Evolutionary conservation across 2,888 invertebrate species (phyloP).

Genomic region (Protonemura montana): DNA sequence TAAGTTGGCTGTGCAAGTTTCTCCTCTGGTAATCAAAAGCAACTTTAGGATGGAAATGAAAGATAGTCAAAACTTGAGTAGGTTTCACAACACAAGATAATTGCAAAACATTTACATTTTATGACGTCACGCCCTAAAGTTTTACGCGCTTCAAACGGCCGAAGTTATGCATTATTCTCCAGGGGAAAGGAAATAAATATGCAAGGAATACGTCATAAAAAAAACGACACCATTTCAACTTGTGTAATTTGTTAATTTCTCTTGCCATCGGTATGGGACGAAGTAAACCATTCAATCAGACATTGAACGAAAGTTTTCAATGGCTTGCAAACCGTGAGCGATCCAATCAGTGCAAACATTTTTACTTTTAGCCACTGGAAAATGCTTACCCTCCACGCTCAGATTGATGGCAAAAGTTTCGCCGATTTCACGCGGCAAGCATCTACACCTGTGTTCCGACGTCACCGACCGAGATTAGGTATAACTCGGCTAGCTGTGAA

Average conservation of each 20-base stretch:
- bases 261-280: background rate
- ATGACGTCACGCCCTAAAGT: constrained; percentile 16
- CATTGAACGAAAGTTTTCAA: constrained; percentile 12
- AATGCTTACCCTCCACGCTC: background rate
- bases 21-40: background rate
- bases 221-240: constrained; percentile 32
- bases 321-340: background rate
- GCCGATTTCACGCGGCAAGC: constrained; percentile 17
- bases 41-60: background rate
- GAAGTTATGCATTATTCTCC: constrained; percentile 9
- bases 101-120: constrained; percentile 16
- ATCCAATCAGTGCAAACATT: constrained; percentile 23
- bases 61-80: background rate
- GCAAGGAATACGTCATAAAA: constrained; percentile 26
- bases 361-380: constrained; percentile 21
- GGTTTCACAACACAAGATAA: constrained; percentile 7
- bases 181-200: background rate
- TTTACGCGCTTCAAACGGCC: background rate
- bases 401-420: constrained; percentile 40
- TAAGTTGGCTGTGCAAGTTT: background rate
- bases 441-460: constrained; percentile 20
- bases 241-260: constrained; percentile 34
- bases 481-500: background rate
- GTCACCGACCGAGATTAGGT: background rate
- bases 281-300: constrained; percentile 28